Percentiles rank a stretch among this genome's conserved stretches.
phyloP scores from a whole-genome alignment of 2,888 invertebrate genomes.

The Cephus pygmeus region DNA sequence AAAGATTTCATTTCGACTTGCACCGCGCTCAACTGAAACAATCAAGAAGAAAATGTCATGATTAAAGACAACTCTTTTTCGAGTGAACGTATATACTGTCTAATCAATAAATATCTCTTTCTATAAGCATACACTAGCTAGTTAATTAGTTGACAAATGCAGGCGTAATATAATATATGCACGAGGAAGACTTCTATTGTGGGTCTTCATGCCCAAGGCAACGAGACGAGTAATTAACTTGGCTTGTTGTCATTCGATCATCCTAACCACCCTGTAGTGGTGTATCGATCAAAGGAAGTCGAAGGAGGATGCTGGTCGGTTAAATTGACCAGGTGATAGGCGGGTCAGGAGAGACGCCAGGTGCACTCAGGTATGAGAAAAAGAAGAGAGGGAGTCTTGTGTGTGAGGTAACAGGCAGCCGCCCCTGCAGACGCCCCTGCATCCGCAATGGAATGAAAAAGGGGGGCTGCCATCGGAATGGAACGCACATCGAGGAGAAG shows the following conservation, averaged over 20 bases:
- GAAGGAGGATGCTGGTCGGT: slow-evolving; percentile 14
- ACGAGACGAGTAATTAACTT: not conserved
- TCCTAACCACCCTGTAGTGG: not conserved
- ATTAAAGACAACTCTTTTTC: slow-evolving; percentile 1
- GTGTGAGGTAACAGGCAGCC: slow-evolving; percentile 30
- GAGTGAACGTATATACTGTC: not conserved
- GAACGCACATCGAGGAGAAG: slow-evolving; percentile 28
- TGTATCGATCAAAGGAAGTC: not conserved
- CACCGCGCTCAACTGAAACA: slow-evolving; percentile 56
- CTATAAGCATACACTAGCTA: not conserved
- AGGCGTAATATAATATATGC: not conserved
- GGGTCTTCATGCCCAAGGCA: not conserved
- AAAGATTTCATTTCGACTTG: slow-evolving; percentile 58
- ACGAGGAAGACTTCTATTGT: not conserved
- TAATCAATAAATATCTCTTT: not conserved
- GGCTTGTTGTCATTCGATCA: not conserved
- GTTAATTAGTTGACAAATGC: not conserved
- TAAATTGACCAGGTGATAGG: slow-evolving; percentile 30
- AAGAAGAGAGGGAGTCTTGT: slow-evolving; percentile 22
- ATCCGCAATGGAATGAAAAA: slow-evolving; percentile 15
- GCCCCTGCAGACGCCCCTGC: slow-evolving; percentile 24
- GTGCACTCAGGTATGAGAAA: slow-evolving; percentile 26
- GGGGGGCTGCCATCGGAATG: slow-evolving; percentile 27
- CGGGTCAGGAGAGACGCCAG: slow-evolving; percentile 31
- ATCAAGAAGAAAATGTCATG: not conserved